These are phyloP conservation scores for Lepisosteus oculatus DNA, from an alignment of 2,113 vertebrate species.

Conservation along the genomic window DNA sequence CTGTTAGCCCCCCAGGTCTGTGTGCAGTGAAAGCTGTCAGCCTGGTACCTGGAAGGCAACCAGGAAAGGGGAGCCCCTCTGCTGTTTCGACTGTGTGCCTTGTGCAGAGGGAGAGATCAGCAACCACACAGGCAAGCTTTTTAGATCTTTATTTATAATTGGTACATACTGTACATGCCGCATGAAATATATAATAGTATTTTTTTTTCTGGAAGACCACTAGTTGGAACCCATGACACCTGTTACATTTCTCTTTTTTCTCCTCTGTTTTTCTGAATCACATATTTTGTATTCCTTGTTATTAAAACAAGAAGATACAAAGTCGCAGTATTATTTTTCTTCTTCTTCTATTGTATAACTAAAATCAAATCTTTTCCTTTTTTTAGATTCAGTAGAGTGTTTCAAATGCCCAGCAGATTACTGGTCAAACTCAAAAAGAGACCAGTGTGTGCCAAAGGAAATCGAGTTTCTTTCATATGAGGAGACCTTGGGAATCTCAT, in stretches of 20 bases:
- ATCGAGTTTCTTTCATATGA: slow-evolving; percentile 42
- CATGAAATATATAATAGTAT: too few species aligned
- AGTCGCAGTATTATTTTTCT: too few species aligned
- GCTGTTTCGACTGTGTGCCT: slow-evolving; percentile 71
- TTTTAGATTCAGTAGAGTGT: slow-evolving; percentile 52
- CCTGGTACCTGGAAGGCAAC: slow-evolving; percentile 60
- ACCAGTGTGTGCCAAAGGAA: slow-evolving; percentile 52
- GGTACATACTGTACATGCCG: too few species aligned
- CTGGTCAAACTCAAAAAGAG: slow-evolving; percentile 52
- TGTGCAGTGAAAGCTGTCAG: slow-evolving; percentile 64
- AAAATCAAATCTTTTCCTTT: not conserved
- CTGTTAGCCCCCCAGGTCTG: slow-evolving; percentile 52
- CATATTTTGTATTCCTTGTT: too few species aligned
- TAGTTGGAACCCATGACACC: too few species aligned
- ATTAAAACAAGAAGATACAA: too few species aligned
- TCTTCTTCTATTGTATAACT: not conserved
- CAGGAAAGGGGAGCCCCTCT: slow-evolving; percentile 59
- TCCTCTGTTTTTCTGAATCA: too few species aligned
- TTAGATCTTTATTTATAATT: too few species aligned
- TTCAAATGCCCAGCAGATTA: slow-evolving; percentile 54
- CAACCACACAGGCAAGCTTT: slow-evolving; percentile 46
- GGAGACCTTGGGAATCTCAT: slow-evolving; percentile 39
- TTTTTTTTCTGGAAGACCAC: too few species aligned
- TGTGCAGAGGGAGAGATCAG: slow-evolving; percentile 69
- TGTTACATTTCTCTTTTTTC: too few species aligned